A percentile compares a stretch with the other conserved stretches of the same genome.
phyloP scores from a whole-genome alignment of 2,113 vertebrate species.

The Alaudala cheleensis region DNA sequence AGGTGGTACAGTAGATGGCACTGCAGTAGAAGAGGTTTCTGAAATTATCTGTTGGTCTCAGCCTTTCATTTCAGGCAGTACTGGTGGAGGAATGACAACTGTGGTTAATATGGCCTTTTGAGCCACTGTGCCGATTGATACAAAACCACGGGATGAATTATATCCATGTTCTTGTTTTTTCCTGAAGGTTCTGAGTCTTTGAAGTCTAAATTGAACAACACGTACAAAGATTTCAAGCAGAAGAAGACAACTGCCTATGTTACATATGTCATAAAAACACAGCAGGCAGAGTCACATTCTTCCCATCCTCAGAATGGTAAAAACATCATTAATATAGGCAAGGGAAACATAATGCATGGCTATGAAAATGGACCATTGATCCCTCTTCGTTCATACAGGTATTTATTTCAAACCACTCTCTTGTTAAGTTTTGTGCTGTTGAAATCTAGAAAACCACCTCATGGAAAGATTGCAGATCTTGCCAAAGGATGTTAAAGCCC shows the following conservation, averaged over 20 bases:
- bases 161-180: background rate
- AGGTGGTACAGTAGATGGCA: background rate
- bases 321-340: constrained; percentile 62
- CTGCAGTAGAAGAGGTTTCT: background rate
- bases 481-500: background rate
- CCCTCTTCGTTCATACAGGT: constrained; percentile 74
- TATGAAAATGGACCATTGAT: constrained; percentile 72
- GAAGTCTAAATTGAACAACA: constrained; percentile 55
- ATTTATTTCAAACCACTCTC: background rate
- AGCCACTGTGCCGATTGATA: background rate
- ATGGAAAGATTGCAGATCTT: background rate
- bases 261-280: constrained; percentile 38
- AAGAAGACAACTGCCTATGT: constrained; percentile 59
- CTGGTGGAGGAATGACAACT: background rate
- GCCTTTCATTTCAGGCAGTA: background rate
- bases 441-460: background rate
- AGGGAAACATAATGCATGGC: constrained; percentile 6
- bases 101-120: background rate
- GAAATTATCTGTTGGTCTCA: background rate
- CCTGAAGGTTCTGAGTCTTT: background rate
- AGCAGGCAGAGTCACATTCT: background rate
- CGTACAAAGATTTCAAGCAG: constrained; percentile 71
- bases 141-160: background rate
- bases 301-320: background rate
- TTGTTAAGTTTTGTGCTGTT: background rate